Base-by-base conservation (phyloP, 2,113 vertebrate genomes). In the Struthio camelus region DNA sequence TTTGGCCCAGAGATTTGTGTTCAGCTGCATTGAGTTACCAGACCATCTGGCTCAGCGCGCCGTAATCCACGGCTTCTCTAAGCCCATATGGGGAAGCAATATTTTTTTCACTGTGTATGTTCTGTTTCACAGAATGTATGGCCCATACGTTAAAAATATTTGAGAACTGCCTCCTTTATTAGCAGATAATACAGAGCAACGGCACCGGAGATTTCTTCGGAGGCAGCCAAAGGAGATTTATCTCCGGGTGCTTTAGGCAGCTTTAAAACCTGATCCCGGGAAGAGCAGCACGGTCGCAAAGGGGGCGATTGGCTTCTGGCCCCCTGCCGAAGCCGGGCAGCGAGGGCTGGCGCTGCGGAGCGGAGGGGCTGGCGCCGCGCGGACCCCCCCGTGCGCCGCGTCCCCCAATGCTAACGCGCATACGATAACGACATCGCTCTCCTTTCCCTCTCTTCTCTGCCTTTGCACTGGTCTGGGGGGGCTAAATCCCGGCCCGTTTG, bases 11-110 rank as follows among this genome's bases (percentile, higher is more conserved):
- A 30, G 80, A 62, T 87, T 88, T 30, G n/a, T 87, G 79, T 51
- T 97, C 95, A 96, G 96, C 95, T 97, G 96, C 95, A 36, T 1
- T 53, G 92, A 91, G 89, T 91, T 70, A 42, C 18, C 4, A 72
- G 48, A 82, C 98, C 97, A 98, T 98, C 97, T 97, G 97, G 98
- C 84, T n/a, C 59, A 1, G 30, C 0, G 13, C 3, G 14, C 90
- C 22, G 80, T 18, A 20, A 75, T 56, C 93, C 11, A 2, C 46
- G 38, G 77, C 83, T 69, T 61, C n/a, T 78, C 69, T 72, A 3
- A 89, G 94, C 94, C 95, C 97, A 93, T 95, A 96, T 97, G 95
- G 95, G 46, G 79, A 93, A 94, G 97, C 96, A 92, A 79, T 84
- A 89, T 89, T 94, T 94, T 92, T 80, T 94, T 89, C 36, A 2